Conservation (phyloP, 2,113 vertebrate genomes). For the Myrmophylax atrothorax region DNA sequence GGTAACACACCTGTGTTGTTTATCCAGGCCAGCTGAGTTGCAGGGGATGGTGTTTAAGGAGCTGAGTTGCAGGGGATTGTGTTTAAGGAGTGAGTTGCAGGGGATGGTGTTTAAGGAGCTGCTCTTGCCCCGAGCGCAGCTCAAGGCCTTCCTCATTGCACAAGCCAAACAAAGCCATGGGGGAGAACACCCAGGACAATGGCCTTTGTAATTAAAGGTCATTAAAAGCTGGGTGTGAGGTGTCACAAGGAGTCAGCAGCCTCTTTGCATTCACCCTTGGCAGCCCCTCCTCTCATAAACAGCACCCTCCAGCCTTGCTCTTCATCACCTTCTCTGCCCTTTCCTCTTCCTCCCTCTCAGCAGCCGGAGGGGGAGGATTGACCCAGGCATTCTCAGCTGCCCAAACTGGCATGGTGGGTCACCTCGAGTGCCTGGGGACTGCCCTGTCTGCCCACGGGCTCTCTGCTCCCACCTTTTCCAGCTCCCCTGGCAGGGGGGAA, state of each 20-base stretch:
- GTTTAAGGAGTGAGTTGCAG: neutral
- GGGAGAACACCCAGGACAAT: neutral
- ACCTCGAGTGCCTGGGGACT: neutral
- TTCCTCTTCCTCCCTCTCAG: neutral
- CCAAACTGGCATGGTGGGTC: neutral
- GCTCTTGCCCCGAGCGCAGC: neutral
- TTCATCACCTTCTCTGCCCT: neutral
- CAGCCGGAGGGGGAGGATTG: neutral
- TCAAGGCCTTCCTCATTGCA: neutral
- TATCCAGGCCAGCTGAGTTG: neutral
- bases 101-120: neutral
- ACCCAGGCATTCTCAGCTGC: neutral
- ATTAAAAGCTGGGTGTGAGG: neutral
- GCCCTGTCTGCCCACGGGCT: neutral
- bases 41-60: neutral
- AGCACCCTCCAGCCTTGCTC: neutral
- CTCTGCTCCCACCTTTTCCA: neutral
- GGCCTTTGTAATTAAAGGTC: slow-evolving; percentile 14
- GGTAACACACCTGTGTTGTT: neutral
- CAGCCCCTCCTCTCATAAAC: neutral
- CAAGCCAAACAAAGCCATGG: neutral
- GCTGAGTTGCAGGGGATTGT: neutral
- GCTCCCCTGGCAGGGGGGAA: neutral
- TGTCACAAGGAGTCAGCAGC: neutral
- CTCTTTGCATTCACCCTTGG: neutral